Evolutionary conservation across 2,797 vertebrate genomes (phyloP), one percentile per base, ranked within the genome.

Genomic region (Bufotes viridis): DNA sequence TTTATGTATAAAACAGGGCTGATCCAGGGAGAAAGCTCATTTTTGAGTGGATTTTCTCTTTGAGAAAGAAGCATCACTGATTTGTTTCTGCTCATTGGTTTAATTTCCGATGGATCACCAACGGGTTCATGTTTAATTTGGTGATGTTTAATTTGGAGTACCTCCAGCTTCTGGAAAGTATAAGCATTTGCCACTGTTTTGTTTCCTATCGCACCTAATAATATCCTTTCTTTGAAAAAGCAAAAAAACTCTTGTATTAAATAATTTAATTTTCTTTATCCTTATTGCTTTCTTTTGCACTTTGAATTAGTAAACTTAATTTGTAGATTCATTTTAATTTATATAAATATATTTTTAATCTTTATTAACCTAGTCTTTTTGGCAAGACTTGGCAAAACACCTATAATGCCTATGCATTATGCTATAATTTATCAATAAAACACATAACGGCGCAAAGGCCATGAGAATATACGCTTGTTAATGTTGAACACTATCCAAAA

Each of bases 1-100:
- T 85, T 74, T 80, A 81, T 86, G 85, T 67, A 86, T 26, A 80
- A 18, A 70, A 20, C 49, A 24, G 76, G 78, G 84, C 15, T 78
- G 58, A 67, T 65, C 60, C 51, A 57, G 11, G 76, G 26, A 84
- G 26, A 75, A 75, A 75, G 58, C 57, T 42, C 34, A 75, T 24
- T 76, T 63, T 84, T n/a, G 18, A 29, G 72, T 61, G 6, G 29
- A 75, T 42, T 49, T 84, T 84, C 61, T 51, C 51, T 51, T 2
- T 34, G 22, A 51, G n/a, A 20, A 24, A 17, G 12, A 63, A 20
- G n/a, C 60, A 15, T 67, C 42, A 42, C 65, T 81, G 22, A 65
- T 65, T 78, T 78, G 74, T 78, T 81, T 81, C 34, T 49, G 60
- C 42, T 81, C 80, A 51, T 49, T 81, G 61, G 61, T 65, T 81